Evolutionary conservation across 2,888 invertebrate species (phyloP).

Genomic region (Macaria liturata): DNA sequence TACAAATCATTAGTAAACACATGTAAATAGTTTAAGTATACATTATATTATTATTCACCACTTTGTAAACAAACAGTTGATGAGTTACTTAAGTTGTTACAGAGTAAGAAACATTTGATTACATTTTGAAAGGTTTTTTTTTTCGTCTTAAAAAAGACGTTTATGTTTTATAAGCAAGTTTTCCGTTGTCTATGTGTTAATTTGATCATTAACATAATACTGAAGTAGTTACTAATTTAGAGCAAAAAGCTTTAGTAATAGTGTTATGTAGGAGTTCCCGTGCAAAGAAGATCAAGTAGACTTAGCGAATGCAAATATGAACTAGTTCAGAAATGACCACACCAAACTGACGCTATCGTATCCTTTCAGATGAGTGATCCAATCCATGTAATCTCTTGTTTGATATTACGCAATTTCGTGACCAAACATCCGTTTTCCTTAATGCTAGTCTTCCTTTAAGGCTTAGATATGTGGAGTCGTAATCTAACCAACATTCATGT

Average conservation of each 20-base stretch:
- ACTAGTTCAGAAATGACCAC: slow-evolving; percentile 19
- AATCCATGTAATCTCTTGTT: slow-evolving; percentile 26
- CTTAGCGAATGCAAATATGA: slow-evolving; percentile 7
- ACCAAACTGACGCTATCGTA: slow-evolving; percentile 18
- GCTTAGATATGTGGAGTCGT: slow-evolving; percentile 26
- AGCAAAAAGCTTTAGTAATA: no score
- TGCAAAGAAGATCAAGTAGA: not conserved
- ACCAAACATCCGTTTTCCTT: slow-evolving; percentile 31
- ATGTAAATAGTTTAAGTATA: not conserved
- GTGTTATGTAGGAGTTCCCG: no score
- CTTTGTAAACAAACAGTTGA: no score
- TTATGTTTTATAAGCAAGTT: no score
- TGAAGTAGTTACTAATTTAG: no score
- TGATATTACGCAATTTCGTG: slow-evolving; percentile 28
- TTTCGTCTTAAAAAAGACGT: no score
- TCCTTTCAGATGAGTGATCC: slow-evolving; percentile 19
- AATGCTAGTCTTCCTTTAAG: slow-evolving; percentile 38
- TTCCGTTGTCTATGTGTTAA: no score
- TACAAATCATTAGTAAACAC: slow-evolving; percentile 21
- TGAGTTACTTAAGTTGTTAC: no score
- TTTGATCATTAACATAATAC: no score
- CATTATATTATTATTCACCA: no score
- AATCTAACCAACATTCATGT: slow-evolving; percentile 19
- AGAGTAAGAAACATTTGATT: no score
- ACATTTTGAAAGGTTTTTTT: no score